Evolutionary conservation across 2,888 invertebrate species (phyloP), one percentile per base, ranked within the genome.

Genomic region (Pomacea canaliculata): DNA sequence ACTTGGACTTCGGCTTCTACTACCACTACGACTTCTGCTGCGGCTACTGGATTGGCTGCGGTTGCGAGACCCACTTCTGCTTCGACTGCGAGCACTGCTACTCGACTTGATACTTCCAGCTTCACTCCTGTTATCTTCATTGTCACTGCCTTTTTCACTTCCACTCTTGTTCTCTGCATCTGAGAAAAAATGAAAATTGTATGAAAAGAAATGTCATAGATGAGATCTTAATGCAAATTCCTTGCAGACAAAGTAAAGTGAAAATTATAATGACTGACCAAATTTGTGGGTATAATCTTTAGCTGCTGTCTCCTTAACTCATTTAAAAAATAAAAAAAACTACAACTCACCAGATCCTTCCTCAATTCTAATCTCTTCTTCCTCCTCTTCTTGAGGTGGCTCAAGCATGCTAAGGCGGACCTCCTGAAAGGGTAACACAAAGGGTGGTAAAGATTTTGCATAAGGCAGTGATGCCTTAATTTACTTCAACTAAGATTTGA

Each of bases 341-440:
- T 16, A 56, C 12, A 56, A 56, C 51, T 69, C 46, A 72, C 69
- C 69, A 73, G 71, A 59, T 73, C 69, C 72, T 13, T 46, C 72
- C 12, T 72, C 76, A 63, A 56, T 68, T 49, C 77, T 67, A 71
- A 78, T 78, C 51, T 85, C 90, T 77, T 93, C 93, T 83, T 93
- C 92, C 81, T 93, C 93, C 78, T 94, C 94, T 71, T 94, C 93
- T 89, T 94, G 94, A 8, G 95, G 94, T 4, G 97, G 96, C 89
- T 98, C 97, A 51, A 98, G 92, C 89, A 97, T 96, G 83, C 94
- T 95, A 91, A 97, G 95, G 68, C 98, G 85, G 7, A 86, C 84
- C 76, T 91, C 89, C 90, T 91, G 82, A 46, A 83, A 46, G 46
- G 13, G 19, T 23, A 19, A 63, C 60, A 18, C 7, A 4, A 60